Percentiles rank a stretch among this genome's conserved stretches.
These are phyloP conservation scores for Peromyscus leucopus DNA, from an alignment of 2,113 vertebrate species.

Conservation along the genomic window DNA sequence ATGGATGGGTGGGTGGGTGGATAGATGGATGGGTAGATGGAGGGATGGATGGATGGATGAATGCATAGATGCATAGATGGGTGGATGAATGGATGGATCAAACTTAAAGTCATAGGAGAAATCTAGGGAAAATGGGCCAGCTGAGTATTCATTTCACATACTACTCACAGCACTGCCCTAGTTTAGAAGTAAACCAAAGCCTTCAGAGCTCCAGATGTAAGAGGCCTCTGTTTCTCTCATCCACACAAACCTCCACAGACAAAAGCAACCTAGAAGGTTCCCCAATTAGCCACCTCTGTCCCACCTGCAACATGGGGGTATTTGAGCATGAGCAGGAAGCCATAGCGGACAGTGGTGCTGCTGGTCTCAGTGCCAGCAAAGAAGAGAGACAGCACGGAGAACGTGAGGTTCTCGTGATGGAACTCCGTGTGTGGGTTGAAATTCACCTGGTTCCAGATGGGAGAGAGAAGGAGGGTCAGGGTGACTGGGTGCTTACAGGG, in stretches of 20 bases:
- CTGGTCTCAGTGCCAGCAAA: conserved; percentile 86
- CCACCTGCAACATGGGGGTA: conserved; percentile 86
- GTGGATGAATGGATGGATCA: not conserved
- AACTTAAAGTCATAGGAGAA: too few relatives aligned
- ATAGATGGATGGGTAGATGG: too few relatives aligned
- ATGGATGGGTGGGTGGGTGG: too few relatives aligned
- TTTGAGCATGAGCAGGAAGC: conserved; percentile 85
- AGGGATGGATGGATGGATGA: too few relatives aligned
- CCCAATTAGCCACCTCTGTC: accelerated
- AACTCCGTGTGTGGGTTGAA: conserved; percentile 58
- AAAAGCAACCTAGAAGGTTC: not conserved
- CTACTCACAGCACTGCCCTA: not conserved
- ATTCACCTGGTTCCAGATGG: conserved; percentile 75
- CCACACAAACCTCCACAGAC: not conserved
- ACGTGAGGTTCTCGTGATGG: conserved; percentile 70
- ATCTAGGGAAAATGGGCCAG: too few relatives aligned
- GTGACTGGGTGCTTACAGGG: not conserved
- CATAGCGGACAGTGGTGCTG: conserved; percentile 83
- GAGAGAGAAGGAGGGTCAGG: not conserved
- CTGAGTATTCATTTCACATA: not conserved
- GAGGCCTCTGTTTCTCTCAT: not conserved
- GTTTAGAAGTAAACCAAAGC: not conserved
- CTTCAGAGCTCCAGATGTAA: not conserved
- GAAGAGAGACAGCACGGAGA: conserved; percentile 79
- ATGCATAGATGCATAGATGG: too few relatives aligned